Evolutionary conservation across 1,140 invertebrate genomes (phyloP).

Genomic region (Papilio dardanus): DNA sequence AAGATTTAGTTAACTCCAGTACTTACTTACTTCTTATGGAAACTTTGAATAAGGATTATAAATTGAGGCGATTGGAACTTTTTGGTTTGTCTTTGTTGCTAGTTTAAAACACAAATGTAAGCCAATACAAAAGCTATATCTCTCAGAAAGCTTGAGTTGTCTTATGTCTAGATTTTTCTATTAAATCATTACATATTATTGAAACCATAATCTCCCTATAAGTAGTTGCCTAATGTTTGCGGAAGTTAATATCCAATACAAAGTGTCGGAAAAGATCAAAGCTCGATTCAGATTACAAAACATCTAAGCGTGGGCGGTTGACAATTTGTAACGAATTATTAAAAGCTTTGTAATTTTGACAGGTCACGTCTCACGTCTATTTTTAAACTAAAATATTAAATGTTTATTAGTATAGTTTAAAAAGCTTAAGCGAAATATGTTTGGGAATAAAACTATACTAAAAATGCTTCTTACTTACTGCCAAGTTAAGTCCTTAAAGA

Average conservation of each 20-base stretch:
- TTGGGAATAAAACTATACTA: too few species aligned
- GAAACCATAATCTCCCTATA: neutral
- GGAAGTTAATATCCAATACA: neutral
- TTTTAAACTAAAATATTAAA: neutral
- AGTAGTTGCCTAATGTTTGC: neutral
- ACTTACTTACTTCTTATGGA: too few species aligned
- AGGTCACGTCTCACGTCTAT: conserved; percentile 18
- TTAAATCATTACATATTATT: neutral
- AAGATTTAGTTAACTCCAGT: too few species aligned
- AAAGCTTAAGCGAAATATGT: too few species aligned
- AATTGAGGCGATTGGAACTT: too few species aligned
- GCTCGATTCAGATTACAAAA: neutral
- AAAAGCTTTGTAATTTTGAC: conserved; percentile 21
- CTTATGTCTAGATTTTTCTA: neutral
- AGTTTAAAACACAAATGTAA: too few species aligned
- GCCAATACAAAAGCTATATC: too few species aligned
- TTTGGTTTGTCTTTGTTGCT: too few species aligned
- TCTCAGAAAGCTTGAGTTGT: neutral
- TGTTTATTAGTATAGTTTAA: too few species aligned
- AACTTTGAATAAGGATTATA: too few species aligned
- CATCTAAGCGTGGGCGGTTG: conserved; percentile 13
- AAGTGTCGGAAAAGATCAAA: conserved; percentile 11
- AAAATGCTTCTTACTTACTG: too few species aligned
- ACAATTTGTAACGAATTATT: conserved; percentile 2
- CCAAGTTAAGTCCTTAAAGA: too few species aligned